Evolutionary conservation across 2,888 invertebrate species (phyloP).

Genomic region (Pinctada fucata): DNA sequence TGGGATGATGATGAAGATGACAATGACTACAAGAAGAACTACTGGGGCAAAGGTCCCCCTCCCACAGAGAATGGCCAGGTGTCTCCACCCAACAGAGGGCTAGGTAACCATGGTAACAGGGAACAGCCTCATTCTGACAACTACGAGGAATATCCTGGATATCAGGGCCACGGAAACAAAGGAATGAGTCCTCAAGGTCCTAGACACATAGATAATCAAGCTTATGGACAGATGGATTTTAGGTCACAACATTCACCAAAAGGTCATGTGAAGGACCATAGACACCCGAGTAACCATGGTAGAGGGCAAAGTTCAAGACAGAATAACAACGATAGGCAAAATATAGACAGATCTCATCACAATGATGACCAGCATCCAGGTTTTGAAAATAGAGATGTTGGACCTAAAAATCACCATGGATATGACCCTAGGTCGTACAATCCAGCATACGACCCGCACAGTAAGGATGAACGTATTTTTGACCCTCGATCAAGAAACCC

Average conservation of each 20-base stretch:
- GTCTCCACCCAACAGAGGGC: slow-evolving; percentile 16
- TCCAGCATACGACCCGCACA: not conserved
- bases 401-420: not conserved
- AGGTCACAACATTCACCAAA: not conserved
- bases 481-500: not conserved
- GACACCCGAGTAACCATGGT: not conserved
- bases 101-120: not conserved
- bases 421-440: slow-evolving; percentile 9
- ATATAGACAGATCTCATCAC: not conserved
- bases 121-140: not conserved
- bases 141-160: slow-evolving; percentile 12
- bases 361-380: no score
- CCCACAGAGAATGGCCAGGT: slow-evolving; percentile 8
- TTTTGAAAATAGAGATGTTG: not conserved
- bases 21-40: slow-evolving; percentile 6
- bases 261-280: slow-evolving; percentile 12
- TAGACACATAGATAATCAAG: not conserved
- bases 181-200: slow-evolving; percentile 4
- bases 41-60: not conserved
- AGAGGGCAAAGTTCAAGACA: not conserved
- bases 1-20: slow-evolving; percentile 56
- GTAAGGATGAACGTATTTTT: not conserved
- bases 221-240: slow-evolving; percentile 18
- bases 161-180: slow-evolving; percentile 12
- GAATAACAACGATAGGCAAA: slow-evolving; percentile 14